Base-by-base conservation (phyloP, 2,888 invertebrate species). In the Steinernema hermaphroditum region DNA sequence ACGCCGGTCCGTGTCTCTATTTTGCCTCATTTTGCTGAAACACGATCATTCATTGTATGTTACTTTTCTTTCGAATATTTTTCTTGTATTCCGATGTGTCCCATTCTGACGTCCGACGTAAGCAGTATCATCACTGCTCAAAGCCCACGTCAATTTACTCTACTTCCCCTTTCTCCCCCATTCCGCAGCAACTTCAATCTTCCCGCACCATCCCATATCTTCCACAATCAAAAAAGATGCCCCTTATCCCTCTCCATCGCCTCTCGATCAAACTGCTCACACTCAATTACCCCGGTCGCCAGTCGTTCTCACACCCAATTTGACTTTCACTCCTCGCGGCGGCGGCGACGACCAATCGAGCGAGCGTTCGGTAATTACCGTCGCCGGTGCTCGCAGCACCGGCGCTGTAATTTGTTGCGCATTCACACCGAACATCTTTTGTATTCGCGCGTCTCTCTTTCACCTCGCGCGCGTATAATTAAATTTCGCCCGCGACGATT, bases 381-480 rank as follows among this genome's bases (percentile, higher is more conserved):
- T 50, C 50, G 50, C 50, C 46, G n/a, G 46, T 14, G 8, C 43
- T 43, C 43, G 9, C 43, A 19, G 22, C 50, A 9, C 24, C 50
- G 9, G 50, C 50, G 50, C 50, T 50, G 50, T 50, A 50, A 50
- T 50, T 50, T 50, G 50, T 50, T 50, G 50, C 50, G 50, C 50
- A 50, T 50, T 22, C 50, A 50, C 50, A 50, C 50, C 50, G 50
- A 50, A 50, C 50, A 24, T 50, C 50, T 50, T 50, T 50, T 50
- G 50, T 50, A 50, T 50, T n/a, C 50, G 2, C 22, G 22, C 19
- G 50, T 50, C 50, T 50, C 50, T 50, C 50, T 50, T 50, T 50
- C 50, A 22, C n/a, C 50, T 22, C 50, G 50, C n/a, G 22, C 50
- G 50, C 50, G 50, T 50, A 50, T 50, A 50, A 50, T 50, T 50